Evolutionary conservation across 2,797 vertebrate species (phyloP), one percentile per base, ranked within the genome.

Genomic region (Catharus ustulatus): DNA sequence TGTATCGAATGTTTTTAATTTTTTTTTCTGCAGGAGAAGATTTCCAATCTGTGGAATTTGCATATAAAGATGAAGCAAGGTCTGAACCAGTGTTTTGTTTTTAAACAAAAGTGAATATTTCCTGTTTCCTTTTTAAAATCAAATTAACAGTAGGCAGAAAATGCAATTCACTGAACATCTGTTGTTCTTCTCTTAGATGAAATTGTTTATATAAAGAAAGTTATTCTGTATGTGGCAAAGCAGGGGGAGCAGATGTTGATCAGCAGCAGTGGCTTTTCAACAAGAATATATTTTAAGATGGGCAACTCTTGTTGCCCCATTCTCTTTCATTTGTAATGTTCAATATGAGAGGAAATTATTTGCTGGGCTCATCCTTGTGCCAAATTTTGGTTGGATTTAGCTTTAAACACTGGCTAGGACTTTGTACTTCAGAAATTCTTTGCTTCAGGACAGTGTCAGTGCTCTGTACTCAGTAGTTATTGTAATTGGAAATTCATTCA

Each of bases 121-220:
- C 92, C 82, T 78, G 34, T 91, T 94, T 95, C 91, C 84, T 52
- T 85, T 94, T 46, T 3, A 58, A 92, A 96, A 94, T 94, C 62
- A 76, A 91, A 93, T 95, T 96, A 95, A 27, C 46, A 30, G 68
- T 62, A 73, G 51, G 49, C 13, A 93, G 71, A 84, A 96, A 95
- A 93, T 62, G 62, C 51, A 94, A 91, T 95, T 95, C 82, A 43
- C 54, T 59, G 48, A 75, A 66, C 93, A 95, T 95, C 95, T 95
- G 89, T 29, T 91, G 54, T 72, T 93, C 40, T 94, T 91, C 74
- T 95, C 55, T 62, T 66, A 34, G 32, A 89, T 62, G 7, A 91
- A 89, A 83, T 64, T 59, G 17, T 77, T 91, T 89, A 80, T 92
- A 82, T 24, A 77, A 6, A 79, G 30, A 87, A 91, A 92, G 27